Evolutionary conservation across 2,113 vertebrate species (phyloP).

Genomic region (Melanocharis versteri): DNA sequence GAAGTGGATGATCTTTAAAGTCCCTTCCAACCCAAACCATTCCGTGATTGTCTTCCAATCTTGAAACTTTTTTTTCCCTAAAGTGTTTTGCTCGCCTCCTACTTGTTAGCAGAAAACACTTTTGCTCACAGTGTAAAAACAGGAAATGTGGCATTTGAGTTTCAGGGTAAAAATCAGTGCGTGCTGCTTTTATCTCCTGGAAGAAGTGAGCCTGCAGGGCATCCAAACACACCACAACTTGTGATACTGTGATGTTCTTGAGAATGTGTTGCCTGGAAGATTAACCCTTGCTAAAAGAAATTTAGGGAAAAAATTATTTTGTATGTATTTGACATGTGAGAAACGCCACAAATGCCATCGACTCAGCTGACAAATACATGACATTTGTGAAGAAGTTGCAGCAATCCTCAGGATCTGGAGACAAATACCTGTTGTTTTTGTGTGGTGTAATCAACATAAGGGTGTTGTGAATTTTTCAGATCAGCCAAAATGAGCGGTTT

Average conservation of each 20-base stretch:
- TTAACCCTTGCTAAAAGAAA: not conserved
- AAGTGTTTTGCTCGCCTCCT: not conserved
- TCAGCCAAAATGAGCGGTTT: not conserved
- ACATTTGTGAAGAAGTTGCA: not conserved
- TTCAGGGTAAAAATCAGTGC: not conserved
- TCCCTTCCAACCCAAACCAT: not conserved
- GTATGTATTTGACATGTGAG: not conserved
- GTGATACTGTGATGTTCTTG: not conserved
- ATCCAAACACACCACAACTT: not conserved
- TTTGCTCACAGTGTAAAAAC: not conserved
- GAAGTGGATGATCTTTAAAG: not conserved
- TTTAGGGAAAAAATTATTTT: not conserved
- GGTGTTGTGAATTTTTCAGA: constrained; percentile 56
- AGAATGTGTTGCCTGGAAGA: not conserved
- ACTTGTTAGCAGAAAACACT: not conserved
- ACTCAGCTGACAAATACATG: not conserved
- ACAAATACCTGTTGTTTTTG: not conserved
- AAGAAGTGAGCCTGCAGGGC: not conserved
- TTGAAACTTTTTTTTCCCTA: not conserved
- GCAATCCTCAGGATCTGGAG: not conserved
- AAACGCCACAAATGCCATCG: not conserved
- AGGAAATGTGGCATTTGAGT: not conserved
- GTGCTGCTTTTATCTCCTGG: not conserved
- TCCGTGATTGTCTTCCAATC: not conserved
- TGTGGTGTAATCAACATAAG: not conserved